Percentiles rank a stretch among this genome's conserved stretches.
Conservation (phyloP, 2,888 invertebrate species). For the Tetanocera ferruginea region DNA sequence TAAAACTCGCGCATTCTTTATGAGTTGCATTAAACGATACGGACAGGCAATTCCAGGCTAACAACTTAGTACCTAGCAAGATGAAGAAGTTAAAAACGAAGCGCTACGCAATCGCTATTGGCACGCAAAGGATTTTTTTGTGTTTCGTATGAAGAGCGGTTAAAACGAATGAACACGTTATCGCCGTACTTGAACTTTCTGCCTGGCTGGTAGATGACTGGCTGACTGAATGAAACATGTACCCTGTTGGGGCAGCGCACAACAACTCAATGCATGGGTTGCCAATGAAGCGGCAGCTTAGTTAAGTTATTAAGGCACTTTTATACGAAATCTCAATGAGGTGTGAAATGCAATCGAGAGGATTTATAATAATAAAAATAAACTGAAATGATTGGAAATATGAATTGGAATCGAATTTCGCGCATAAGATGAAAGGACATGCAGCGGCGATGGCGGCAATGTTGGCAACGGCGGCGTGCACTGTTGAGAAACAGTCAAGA, state of each 20-base stretch:
- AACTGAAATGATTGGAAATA: conserved; percentile 47
- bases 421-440: neutral
- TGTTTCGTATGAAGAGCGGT: neutral
- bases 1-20: conserved; percentile 57
- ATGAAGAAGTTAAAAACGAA: neutral
- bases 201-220: neutral
- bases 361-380: conserved; percentile 52
- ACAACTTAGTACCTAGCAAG: neutral
- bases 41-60: conserved; percentile 49
- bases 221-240: neutral
- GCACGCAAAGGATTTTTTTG: conserved; percentile 30
- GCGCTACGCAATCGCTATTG: conserved; percentile 1
- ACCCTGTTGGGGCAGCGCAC: neutral
- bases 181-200: neutral
- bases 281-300: conserved; percentile 51
- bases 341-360: conserved; percentile 65
- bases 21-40: conserved; percentile 62
- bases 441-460: neutral
- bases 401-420: conserved; percentile 27
- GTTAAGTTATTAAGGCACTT: conserved; percentile 68
- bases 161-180: conserved; percentile 1
- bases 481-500: neutral
- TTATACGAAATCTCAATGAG: conserved; percentile 67
- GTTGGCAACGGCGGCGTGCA: neutral
- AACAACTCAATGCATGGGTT: neutral